A percentile compares a stretch with the other conserved stretches of the same genome.
Evolutionary conservation across 2,113 vertebrate species (phyloP).

Genomic region (Sula dactylatra): DNA sequence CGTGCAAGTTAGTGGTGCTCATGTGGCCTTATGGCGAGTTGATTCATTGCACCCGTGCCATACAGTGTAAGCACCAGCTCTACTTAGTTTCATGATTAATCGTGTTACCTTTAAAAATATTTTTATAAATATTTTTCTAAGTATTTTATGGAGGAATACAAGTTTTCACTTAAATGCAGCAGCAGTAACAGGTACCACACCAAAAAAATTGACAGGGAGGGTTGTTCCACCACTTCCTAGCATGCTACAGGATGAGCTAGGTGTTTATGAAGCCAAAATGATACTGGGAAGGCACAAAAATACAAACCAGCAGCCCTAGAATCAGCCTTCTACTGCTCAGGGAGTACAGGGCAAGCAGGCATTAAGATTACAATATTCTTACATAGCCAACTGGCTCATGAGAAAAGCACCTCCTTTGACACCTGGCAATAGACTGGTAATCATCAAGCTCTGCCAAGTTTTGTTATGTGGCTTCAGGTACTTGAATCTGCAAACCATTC

Average conservation of each 20-base stretch:
- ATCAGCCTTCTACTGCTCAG: not conserved
- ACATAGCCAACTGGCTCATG: not conserved
- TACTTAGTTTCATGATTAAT: not conserved
- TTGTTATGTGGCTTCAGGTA: not conserved
- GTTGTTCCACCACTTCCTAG: not conserved
- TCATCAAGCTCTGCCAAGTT: not conserved
- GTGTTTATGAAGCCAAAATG: not conserved
- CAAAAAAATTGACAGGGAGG: accelerated
- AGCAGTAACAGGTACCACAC: not conserved
- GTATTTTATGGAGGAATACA: not conserved
- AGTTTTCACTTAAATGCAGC: not conserved
- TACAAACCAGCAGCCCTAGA: not conserved
- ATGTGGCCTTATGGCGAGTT: not conserved
- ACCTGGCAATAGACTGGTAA: not conserved
- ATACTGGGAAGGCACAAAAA: not conserved
- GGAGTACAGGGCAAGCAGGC: not conserved
- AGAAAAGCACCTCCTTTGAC: not conserved
- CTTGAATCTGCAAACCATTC: not conserved
- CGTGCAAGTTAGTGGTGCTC: accelerated
- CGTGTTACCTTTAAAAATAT: not conserved
- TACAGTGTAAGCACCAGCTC: not conserved
- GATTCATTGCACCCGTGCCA: not conserved
- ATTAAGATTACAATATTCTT: not conserved
- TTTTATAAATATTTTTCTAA: not conserved
- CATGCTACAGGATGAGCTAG: not conserved